Evolutionary conservation across 2,113 vertebrate genomes (phyloP).

Genomic region (Menidia beryllina): DNA sequence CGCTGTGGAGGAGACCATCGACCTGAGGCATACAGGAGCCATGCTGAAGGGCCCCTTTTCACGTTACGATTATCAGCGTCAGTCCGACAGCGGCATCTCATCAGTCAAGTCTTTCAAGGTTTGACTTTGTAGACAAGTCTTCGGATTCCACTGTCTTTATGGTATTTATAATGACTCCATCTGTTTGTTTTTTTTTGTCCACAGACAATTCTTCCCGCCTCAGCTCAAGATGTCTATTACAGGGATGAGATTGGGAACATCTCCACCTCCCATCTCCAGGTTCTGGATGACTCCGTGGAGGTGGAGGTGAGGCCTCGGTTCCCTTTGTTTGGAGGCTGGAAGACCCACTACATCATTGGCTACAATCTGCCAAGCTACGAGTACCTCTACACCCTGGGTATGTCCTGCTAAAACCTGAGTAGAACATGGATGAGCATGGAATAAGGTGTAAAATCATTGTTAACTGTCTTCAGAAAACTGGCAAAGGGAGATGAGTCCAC

Average conservation of each 20-base stretch:
- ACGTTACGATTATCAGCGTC: constrained; percentile 97
- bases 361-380: constrained; percentile 99
- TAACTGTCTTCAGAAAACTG: too few relatives aligned
- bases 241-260: constrained; percentile 98
- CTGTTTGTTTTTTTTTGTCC: constrained; percentile 3
- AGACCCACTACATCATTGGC: constrained; percentile 97
- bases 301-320: constrained; percentile 98
- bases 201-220: constrained; percentile 98
- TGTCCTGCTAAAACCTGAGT: constrained; percentile 49
- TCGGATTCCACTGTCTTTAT: not conserved
- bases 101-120: constrained; percentile 98
- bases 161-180: not conserved
- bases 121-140: constrained; percentile 40
- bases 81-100: constrained; percentile 98
- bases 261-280: constrained; percentile 95
- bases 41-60: constrained; percentile 96
- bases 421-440: not conserved
- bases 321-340: constrained; percentile 97
- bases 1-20: constrained; percentile 94
- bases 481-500: too few relatives aligned
- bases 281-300: constrained; percentile 97
- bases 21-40: constrained; percentile 95
- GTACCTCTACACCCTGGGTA: constrained; percentile 96
- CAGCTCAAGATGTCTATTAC: constrained; percentile 98
- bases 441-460: too few relatives aligned